Percentiles rank a stretch among this genome's conserved stretches.
Conservation (phyloP, 2,113 vertebrate species). For the Tragulus kanchil region DNA sequence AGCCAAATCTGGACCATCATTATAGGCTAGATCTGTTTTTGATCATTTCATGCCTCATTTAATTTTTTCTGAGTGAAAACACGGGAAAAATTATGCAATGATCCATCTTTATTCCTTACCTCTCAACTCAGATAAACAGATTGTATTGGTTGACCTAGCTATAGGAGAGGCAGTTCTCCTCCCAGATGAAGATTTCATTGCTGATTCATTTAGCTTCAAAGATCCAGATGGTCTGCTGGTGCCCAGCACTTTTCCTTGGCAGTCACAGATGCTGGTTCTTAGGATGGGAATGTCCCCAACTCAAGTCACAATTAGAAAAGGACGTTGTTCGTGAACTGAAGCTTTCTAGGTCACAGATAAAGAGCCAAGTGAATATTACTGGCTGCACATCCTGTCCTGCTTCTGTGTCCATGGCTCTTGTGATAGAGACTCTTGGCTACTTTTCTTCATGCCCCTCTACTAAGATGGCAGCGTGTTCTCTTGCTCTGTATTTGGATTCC, state of each 20-base stretch:
- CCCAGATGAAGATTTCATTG: slow-evolving; percentile 38
- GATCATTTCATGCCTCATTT: not conserved
- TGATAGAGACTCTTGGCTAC: slow-evolving; percentile 78
- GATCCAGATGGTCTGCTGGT: slow-evolving; percentile 14
- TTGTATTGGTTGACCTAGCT: slow-evolving; percentile 16
- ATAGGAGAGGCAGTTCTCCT: not conserved
- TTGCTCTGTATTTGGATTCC: slow-evolving; percentile 84
- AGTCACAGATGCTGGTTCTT: slow-evolving; percentile 13
- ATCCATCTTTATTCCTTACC: slow-evolving; percentile 6
- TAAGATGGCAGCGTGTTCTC: slow-evolving; percentile 85
- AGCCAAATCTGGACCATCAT: not conserved
- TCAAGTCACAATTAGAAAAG: slow-evolving; percentile 83
- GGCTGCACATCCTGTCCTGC: slow-evolving; percentile 74
- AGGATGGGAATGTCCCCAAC: slow-evolving; percentile 52
- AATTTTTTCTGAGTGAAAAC: slow-evolving; percentile 63
- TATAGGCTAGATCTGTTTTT: not conserved
- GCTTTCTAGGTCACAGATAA: slow-evolving; percentile 81
- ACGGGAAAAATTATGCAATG: not conserved
- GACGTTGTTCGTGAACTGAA: slow-evolving; percentile 76
- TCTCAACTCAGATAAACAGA: slow-evolving; percentile 10
- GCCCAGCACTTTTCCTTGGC: slow-evolving; percentile 22
- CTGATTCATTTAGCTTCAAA: slow-evolving; percentile 53
- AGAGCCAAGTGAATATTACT: slow-evolving; percentile 76
- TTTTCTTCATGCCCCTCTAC: slow-evolving; percentile 85
- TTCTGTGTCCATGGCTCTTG: slow-evolving; percentile 32